A percentile compares a stretch with the other conserved stretches of the same genome.
Evolutionary conservation across 2,888 invertebrate genomes (phyloP).

Genomic region (Orthosia gracilis): DNA sequence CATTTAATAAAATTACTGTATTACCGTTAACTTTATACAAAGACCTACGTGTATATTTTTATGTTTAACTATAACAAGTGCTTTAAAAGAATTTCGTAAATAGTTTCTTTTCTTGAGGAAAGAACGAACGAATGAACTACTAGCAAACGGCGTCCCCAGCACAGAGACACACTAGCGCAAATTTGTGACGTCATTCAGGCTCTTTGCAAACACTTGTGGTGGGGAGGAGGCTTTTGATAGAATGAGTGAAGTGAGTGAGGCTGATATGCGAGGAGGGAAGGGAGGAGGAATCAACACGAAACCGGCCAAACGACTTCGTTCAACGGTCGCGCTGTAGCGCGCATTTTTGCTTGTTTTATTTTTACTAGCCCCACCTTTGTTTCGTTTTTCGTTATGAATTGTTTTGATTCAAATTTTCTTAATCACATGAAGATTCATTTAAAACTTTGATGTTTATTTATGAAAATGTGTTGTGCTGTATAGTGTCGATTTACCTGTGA

Average conservation of each 20-base stretch:
- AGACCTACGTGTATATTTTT: background rate
- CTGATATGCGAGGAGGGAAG: slow-evolving; percentile 74
- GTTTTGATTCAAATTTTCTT: slow-evolving; percentile 71
- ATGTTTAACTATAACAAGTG: background rate
- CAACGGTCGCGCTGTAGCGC: slow-evolving; percentile 88
- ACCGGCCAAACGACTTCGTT: slow-evolving; percentile 89
- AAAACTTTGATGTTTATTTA: slow-evolving; percentile 63
- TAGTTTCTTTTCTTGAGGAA: slow-evolving; percentile 30
- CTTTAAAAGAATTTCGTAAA: background rate
- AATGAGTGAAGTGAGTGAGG: slow-evolving; percentile 70
- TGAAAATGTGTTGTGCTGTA: slow-evolving; percentile 67
- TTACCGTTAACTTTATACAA: background rate
- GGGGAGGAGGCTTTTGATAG: slow-evolving; percentile 79
- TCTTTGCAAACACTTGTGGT: slow-evolving; percentile 48
- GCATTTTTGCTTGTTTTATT: slow-evolving; percentile 85
- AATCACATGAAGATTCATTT: slow-evolving; percentile 58
- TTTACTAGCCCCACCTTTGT: slow-evolving; percentile 87
- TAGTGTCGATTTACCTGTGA: slow-evolving; percentile 73
- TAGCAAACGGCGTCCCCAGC: background rate
- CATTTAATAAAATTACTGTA: background rate
- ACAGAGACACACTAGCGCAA: slow-evolving; percentile 21
- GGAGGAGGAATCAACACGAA: slow-evolving; percentile 76
- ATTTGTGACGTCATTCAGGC: slow-evolving; percentile 49
- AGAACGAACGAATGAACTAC: slow-evolving; percentile 60
- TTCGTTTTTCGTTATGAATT: slow-evolving; percentile 83